Evolutionary conservation across 2,797 vertebrate species (phyloP).

Genomic region (Gymnopithys bicolor): DNA sequence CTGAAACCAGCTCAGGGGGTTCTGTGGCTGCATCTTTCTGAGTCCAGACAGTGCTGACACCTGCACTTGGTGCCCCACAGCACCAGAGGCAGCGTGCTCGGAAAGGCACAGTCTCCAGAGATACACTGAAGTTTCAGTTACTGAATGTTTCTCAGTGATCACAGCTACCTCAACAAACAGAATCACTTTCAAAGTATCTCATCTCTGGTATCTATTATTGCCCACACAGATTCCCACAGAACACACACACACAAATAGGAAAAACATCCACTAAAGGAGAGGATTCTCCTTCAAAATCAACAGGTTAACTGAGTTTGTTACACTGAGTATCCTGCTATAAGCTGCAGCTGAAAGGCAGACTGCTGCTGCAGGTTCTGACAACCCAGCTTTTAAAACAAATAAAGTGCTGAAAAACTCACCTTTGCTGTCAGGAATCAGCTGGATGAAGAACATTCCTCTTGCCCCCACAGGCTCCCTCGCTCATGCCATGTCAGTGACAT

Average conservation of each 20-base stretch:
- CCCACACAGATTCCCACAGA: not conserved
- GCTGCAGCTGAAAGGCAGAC: constrained; percentile 6
- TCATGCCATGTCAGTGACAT: constrained; percentile 81
- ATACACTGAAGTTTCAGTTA: not conserved
- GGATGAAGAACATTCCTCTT: constrained; percentile 60
- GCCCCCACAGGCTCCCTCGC: constrained; percentile 61
- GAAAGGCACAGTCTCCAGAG: not conserved
- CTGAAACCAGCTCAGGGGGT: not conserved
- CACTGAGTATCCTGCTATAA: not conserved
- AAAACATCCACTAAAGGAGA: not conserved
- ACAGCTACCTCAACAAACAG: not conserved
- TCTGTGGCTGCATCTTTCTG: not conserved
- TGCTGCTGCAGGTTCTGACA: not conserved
- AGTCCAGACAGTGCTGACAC: not conserved
- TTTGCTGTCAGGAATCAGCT: constrained; percentile 64
- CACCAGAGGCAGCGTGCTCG: not conserved
- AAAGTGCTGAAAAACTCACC: constrained; percentile 68
- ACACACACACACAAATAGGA: not conserved
- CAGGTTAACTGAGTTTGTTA: constrained; percentile 11
- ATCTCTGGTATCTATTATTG: not conserved
- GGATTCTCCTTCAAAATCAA: not conserved
- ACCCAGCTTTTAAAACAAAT: not conserved
- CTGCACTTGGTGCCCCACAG: not conserved
- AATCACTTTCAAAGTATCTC: not conserved
- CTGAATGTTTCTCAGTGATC: not conserved